Conservation (phyloP, 2,797 vertebrate species). For the Parotocinclus haroldoi region DNA sequence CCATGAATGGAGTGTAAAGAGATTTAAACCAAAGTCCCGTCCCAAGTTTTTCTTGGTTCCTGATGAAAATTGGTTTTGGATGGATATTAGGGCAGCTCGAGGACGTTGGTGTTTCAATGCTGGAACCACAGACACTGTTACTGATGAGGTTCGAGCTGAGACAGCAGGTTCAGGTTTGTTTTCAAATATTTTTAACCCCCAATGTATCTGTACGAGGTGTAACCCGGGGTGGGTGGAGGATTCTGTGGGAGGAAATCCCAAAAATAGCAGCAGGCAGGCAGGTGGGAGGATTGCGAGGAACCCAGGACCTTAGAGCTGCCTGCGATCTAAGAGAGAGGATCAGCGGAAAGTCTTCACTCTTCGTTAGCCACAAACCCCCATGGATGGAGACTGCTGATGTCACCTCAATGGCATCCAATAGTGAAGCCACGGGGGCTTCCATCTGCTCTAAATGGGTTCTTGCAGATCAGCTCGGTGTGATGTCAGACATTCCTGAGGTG, state of each 20-base stretch:
- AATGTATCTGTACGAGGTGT: neutral
- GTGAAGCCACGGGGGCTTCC: slow-evolving; percentile 15
- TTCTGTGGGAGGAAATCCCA: neutral
- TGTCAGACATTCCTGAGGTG: slow-evolving; percentile 19
- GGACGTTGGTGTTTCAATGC: too few relatives aligned
- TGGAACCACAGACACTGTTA: too few relatives aligned
- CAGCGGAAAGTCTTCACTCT: neutral
- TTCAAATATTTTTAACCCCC: neutral
- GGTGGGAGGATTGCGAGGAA: slow-evolving; percentile 4
- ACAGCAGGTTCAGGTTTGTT: neutral
- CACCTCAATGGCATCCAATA: slow-evolving; percentile 38
- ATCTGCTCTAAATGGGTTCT: slow-evolving; percentile 15
- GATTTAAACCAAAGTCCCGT: too few relatives aligned
- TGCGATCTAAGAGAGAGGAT: neutral
- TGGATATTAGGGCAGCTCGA: too few relatives aligned
- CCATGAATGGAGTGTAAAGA: too few relatives aligned
- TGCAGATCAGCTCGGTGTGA: slow-evolving; percentile 5
- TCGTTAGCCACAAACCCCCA: slow-evolving; percentile 7
- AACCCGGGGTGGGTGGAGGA: slow-evolving; percentile 2
- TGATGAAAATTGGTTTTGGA: too few relatives aligned
- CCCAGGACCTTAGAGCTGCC: neutral
- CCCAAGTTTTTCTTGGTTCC: too few relatives aligned
- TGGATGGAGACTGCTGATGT: slow-evolving; percentile 37
- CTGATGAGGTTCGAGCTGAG: neutral
- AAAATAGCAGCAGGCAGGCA: slow-evolving; percentile 10